Evolutionary conservation across 1,140 invertebrate genomes (phyloP).

Genomic region (Chymomyza costata): DNA sequence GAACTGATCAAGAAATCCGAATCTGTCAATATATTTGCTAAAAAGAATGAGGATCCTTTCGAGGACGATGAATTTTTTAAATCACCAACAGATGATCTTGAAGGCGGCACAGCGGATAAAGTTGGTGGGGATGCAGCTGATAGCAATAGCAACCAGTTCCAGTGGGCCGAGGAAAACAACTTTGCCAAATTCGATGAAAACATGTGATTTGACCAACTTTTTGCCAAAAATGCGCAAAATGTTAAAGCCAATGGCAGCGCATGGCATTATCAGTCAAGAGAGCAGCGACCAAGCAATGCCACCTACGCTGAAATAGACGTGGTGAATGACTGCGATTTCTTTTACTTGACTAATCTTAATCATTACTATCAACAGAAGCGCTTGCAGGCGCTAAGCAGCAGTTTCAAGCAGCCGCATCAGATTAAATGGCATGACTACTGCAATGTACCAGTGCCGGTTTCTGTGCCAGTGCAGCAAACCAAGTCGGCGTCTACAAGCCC

Average conservation of each 20-base stretch:
- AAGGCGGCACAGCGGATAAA: conserved; percentile 15
- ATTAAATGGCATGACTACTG: conserved; percentile 30
- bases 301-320: conserved; percentile 73
- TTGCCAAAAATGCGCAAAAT: conserved; percentile 36
- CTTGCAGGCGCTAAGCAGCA: conserved; percentile 30
- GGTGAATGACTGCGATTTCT: conserved; percentile 59
- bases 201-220: conserved; percentile 75
- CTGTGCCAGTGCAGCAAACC: conserved; percentile 17
- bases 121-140: background rate
- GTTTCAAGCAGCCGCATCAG: no score
- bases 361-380: conserved; percentile 65
- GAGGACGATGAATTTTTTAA: conserved; percentile 91
- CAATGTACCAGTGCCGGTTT: conserved; percentile 29
- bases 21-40: conserved; percentile 89
- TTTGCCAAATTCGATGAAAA: conserved; percentile 76
- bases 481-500: conserved; percentile 49
- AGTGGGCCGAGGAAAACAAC: conserved; percentile 70
- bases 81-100: conserved; percentile 39
- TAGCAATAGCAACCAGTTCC: conserved; percentile 37
- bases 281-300: conserved; percentile 25
- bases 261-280: background rate
- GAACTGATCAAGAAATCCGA: conserved; percentile 87
- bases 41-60: conserved; percentile 87
- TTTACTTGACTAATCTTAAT: conserved; percentile 64
- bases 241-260: conserved; percentile 3